Conservation (phyloP, 2,888 invertebrate genomes). For the Isoperla grammatica region DNA sequence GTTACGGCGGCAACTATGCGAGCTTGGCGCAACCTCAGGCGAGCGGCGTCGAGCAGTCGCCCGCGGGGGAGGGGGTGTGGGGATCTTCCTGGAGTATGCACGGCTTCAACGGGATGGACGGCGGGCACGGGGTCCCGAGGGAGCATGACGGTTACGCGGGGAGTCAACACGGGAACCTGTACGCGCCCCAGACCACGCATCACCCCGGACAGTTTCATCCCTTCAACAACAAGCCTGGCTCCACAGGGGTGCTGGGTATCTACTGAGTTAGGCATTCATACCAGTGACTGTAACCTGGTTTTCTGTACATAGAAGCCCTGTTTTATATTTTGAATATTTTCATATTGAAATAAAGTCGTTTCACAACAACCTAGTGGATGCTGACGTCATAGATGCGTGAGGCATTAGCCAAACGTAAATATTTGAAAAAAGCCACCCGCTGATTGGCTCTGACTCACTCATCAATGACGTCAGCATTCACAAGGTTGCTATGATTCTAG, state of each 20-base stretch:
- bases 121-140: background rate
- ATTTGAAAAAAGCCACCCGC: too few relatives aligned
- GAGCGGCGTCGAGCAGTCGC: background rate
- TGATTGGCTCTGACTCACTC: too few relatives aligned
- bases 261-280: too few relatives aligned
- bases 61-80: conserved; percentile 4
- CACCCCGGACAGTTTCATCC: conserved; percentile 8
- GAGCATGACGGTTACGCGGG: background rate
- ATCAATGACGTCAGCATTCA: too few relatives aligned
- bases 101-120: background rate
- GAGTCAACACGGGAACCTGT: background rate
- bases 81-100: conserved; percentile 2
- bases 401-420: too few relatives aligned
- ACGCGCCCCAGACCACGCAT: conserved; percentile 5
- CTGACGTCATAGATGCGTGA: too few relatives aligned
- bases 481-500: too few relatives aligned
- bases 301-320: too few relatives aligned
- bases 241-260: background rate
- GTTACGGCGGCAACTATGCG: background rate
- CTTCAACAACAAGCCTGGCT: background rate
- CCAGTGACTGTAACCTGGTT: too few relatives aligned
- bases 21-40: background rate
- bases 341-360: too few relatives aligned
- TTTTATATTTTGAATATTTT: too few relatives aligned
- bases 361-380: too few relatives aligned